These are phyloP conservation scores for Sepiola atlantica DNA, from an alignment of 2,888 invertebrate genomes.

Conservation along the genomic window DNA sequence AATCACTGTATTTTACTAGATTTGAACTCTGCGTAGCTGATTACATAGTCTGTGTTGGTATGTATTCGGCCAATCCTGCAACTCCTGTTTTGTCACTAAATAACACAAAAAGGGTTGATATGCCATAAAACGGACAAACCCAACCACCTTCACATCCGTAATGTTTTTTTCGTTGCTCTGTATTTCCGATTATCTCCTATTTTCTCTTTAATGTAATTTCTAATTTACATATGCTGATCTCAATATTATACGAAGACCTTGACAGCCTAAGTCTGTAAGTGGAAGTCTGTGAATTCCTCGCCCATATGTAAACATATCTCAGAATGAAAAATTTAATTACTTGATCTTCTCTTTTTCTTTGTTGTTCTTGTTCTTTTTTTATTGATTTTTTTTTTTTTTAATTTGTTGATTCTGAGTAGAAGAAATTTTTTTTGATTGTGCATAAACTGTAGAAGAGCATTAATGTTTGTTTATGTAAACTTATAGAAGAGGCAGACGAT, in stretches of 20 bases:
- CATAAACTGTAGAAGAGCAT: neutral
- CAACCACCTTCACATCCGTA: too few relatives aligned
- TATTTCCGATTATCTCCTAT: neutral
- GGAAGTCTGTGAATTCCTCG: neutral
- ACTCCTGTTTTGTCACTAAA: too few relatives aligned
- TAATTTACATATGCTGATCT: neutral
- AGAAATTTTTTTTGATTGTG: neutral
- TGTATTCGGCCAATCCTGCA: too few relatives aligned
- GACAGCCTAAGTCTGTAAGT: neutral
- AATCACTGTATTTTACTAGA: too few relatives aligned
- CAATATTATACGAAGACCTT: conserved; percentile 3
- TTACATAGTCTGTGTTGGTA: too few relatives aligned
- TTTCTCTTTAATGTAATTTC: neutral
- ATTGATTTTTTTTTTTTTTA: neutral
- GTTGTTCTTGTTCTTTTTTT: neutral
- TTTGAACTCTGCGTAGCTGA: too few relatives aligned
- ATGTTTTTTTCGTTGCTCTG: neutral
- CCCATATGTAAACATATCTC: neutral
- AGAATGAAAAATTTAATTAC: neutral
- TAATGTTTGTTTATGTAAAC: neutral
- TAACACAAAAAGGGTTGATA: too few relatives aligned
- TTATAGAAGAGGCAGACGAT: neutral
- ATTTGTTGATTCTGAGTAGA: neutral
- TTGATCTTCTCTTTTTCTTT: neutral
- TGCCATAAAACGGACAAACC: too few relatives aligned